Base-by-base conservation (phyloP, 2,113 vertebrate genomes). In the Etheostoma cragini region DNA sequence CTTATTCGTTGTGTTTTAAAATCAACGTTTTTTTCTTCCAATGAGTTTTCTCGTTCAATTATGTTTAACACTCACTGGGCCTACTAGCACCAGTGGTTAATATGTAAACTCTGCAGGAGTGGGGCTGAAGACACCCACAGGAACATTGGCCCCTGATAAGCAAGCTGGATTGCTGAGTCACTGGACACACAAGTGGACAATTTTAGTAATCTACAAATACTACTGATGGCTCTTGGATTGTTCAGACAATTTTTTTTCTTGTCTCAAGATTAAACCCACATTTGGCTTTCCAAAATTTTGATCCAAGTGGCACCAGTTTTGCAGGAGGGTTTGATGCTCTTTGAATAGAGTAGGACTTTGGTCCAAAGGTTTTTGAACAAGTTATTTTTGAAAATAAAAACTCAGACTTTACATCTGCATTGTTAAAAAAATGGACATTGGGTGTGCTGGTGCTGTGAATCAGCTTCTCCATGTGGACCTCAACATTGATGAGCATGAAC, bases 101-200 rank as follows among this genome's bases (percentile, higher is more conserved):
- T 95, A 17, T 89, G 76, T 95, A 95, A 95, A 82, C 91, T 76
- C 11, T 21, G 16, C 33, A 76, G 52, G 61, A 46, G 46, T 62
- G 22, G 33, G 17, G 70, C 82, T 69, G 76, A 79, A 85, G 88
- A 93, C 87, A 86, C 56, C 87, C 88, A 87, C 1, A 78, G 63
- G 90, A 90, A 91, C 93, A 75, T 92, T 94, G 93, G 78, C 89
- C 93, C 77, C 90, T 90, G 89, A 91, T 90, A 91, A 90, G 74
- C 42, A 53, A 33, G 56, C 68, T 49, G 53, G n/a, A 7, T n/a
- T 76, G 72, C 85, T 82, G 79, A 88, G 68, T 85, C 84, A 83
- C 70, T 77, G 66, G 50, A 78, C 81, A 78, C n/a, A 72, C 83
- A 71, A 15, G 54, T 66, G 72, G 68, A 65, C 33, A 21, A 1